Base-by-base conservation (phyloP, 2,113 vertebrate genomes). In the Paramisgurnus dabryanus region DNA sequence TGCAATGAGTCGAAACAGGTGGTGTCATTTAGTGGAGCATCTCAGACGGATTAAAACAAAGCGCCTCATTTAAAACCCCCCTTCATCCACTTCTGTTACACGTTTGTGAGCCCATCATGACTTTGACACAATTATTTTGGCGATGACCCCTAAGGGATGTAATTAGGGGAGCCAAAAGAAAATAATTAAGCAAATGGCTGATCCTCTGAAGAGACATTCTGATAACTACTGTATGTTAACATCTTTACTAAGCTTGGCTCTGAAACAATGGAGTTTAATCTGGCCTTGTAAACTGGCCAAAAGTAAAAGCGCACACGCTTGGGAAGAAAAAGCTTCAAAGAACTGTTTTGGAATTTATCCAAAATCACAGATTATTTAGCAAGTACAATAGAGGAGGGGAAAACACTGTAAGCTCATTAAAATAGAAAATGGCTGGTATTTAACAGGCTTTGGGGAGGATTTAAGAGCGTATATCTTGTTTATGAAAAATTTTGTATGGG, bases 321-420 rank as follows among this genome's bases (percentile, higher is more conserved):
- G 41, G 57, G 75, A 39, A 8, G 22, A 68, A 71, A 71, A 71
- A 70, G 75, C 80, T 80, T 86, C 87, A 86, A 84, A 90, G 88
- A 76, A 75, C 65, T 70, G 67, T 3, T 73, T 76, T 90, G 90
- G 92, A 93, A 89, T 82, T 81, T 79, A 86, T 90, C 89, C 88
- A 93, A 89, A 91, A 87, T 82, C 69, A 87, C 85, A 86, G 90
- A 91, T 92, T 91, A 91, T 88, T 87, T 87, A 86, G 81, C 81
- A 79, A 83, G 86, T 86, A 89, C 88, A 91, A 92, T 87, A 85
- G 70, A 53, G 57, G n/a, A 64, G 9, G 45, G 79, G 43, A 53
- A 88, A 89, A 84, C 69, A 65, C 86, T 87, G 87, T 90, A 88
- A 92, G 88, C 91, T 92, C 89, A 92, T 92, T 93, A 92, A 90